Conservation (phyloP, 1,140 invertebrate species). For the Tetramorium simillimum region DNA sequence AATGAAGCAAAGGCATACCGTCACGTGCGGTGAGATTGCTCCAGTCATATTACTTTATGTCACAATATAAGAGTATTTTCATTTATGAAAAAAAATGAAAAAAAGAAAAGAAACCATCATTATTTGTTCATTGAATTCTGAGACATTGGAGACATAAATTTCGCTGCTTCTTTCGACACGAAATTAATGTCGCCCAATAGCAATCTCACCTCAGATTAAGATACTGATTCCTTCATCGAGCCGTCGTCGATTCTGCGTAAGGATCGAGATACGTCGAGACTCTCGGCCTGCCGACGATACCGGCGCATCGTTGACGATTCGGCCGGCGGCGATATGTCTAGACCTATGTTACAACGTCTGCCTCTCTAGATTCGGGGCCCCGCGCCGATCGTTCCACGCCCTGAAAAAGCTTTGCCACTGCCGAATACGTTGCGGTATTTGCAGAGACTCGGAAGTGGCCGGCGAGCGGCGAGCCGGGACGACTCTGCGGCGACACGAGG, state of each 20-base stretch:
- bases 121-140: neutral
- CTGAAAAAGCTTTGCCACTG: conserved; percentile 19
- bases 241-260: conserved; percentile 56
- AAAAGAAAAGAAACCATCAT: neutral
- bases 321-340: conserved; percentile 62
- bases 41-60: neutral
- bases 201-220: conserved; percentile 28
- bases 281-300: conserved; percentile 33
- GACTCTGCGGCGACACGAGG: neutral
- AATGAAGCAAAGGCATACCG: conserved; percentile 2
- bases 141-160: neutral
- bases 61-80: neutral
- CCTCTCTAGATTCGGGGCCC: neutral
- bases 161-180: neutral
- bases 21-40: neutral
- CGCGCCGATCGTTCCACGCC: neutral
- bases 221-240: conserved; percentile 62
- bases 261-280: conserved; percentile 40
- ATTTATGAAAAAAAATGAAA: neutral
- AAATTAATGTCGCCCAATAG: neutral
- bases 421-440: conserved; percentile 11
- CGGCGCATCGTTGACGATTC: conserved; percentile 11
- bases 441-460: neutral
- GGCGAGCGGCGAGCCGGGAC: neutral
- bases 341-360: conserved; percentile 46